These are phyloP conservation scores for Ceyx erithaca DNA, from an alignment of 2,797 vertebrate species.

Conservation along the genomic window DNA sequence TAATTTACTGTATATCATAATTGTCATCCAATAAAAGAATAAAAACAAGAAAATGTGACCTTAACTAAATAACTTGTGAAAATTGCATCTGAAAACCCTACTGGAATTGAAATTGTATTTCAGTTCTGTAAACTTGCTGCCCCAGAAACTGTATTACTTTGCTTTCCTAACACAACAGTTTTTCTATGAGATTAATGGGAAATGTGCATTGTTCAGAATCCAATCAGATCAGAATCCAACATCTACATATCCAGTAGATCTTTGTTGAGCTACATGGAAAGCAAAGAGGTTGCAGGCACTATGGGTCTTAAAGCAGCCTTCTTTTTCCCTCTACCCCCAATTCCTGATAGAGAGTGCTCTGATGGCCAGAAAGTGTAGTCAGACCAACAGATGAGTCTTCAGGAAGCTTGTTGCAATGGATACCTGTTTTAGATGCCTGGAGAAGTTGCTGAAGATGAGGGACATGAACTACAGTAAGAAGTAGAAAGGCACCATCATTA, in stretches of 20 bases:
- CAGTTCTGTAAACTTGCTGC: slow-evolving; percentile 52
- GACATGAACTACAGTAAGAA: not conserved
- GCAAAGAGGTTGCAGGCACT: not conserved
- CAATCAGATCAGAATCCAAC: not conserved
- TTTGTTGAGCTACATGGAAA: not conserved
- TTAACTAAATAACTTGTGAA: slow-evolving; percentile 33
- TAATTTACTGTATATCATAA: slow-evolving; percentile 50
- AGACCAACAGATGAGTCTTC: not conserved
- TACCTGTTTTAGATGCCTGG: not conserved
- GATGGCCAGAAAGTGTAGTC: not conserved
- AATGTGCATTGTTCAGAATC: slow-evolving; percentile 7
- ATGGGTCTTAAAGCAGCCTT: not conserved
- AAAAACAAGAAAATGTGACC: slow-evolving; percentile 36
- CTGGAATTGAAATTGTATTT: slow-evolving; percentile 55
- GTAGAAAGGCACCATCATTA: rapidly evolving
- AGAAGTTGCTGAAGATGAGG: not conserved
- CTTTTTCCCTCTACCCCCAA: not conserved
- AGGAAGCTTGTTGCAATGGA: not conserved
- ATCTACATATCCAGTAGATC: not conserved
- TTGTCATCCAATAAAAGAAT: slow-evolving; percentile 6
- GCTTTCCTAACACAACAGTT: slow-evolving; percentile 19
- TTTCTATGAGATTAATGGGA: slow-evolving; percentile 48
- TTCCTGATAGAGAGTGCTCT: not conserved
- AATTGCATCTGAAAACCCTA: slow-evolving; percentile 38
- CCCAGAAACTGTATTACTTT: slow-evolving; percentile 51